Evolutionary conservation across 2,888 invertebrate species (phyloP).

Genomic region (Zonitis immaculata): DNA sequence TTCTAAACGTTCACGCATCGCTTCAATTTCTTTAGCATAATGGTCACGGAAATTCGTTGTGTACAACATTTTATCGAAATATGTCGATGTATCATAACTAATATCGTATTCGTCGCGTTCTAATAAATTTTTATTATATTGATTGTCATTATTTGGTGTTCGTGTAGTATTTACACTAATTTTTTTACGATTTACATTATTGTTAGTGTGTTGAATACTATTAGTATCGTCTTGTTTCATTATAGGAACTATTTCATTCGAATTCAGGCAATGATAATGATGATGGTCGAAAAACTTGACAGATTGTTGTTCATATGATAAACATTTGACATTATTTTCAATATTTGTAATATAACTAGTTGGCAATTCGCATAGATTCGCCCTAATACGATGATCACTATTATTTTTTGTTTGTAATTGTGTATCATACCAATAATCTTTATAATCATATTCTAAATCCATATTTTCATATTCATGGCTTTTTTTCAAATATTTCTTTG

Average conservation of each 20-base stretch:
- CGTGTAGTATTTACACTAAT: constrained; percentile 11
- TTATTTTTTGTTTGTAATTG: constrained; percentile 4
- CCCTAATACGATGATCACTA: constrained; percentile 32
- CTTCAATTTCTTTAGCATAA: constrained; percentile 40
- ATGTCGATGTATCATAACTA: constrained; percentile 41
- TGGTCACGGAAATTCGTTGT: constrained; percentile 33
- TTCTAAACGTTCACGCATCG: constrained; percentile 39
- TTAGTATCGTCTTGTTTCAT: constrained; percentile 13
- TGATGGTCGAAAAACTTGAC: constrained; percentile 35
- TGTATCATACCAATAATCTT: constrained; percentile 25
- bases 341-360: constrained; percentile 47
- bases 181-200: constrained; percentile 20
- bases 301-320: constrained; percentile 34
- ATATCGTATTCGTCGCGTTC: constrained; percentile 3
- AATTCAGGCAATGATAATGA: background rate
- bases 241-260: background rate
- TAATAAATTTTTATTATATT: background rate
- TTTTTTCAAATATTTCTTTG: constrained; percentile 29
- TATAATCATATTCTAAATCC: constrained; percentile 41
- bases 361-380: constrained; percentile 45
- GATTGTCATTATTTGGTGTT: constrained; percentile 1
- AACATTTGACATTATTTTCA: constrained; percentile 1
- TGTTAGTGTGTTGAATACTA: constrained; percentile 6
- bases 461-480: constrained; percentile 44
- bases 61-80: constrained; percentile 41